Evolutionary conservation across 23 tunicate genomes (phyloP), one percentile per base, ranked within the genome.

Genomic region (Halocynthia aurantium): DNA sequence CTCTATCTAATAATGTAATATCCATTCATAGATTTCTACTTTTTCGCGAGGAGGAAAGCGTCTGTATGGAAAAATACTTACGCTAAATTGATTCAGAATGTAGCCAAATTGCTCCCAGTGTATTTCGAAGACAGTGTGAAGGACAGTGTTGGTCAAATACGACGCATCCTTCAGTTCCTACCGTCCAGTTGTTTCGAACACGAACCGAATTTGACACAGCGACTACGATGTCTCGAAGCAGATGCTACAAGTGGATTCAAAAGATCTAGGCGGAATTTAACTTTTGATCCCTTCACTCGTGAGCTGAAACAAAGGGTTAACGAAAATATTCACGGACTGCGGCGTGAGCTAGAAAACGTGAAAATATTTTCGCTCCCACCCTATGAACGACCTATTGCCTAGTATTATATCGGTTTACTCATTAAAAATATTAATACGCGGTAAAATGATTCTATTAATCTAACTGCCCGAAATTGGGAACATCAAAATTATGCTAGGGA

Each of bases 111-210:
- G 19, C 31, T 65, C 10, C 70, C 70, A 2, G 19, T 65, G 22
- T 65, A 65, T 15, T 65, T 65, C 19, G 70, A 65, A 65, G 70
- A 65, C 19, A 15, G n/a, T 10, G 70, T 65, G 49, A 65, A 65
- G 2, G 70, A 65, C 19, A 49, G 49, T 9, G 19, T 65, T 9
- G 31, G 49, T 1, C 70, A 65, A 65, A 65, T 65, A 20, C 70
- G 6, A 10, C 70, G 70, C 10, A 65, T 65, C 15, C 9, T 65
- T 9, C 49, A 65, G 22, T 65, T 65, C 70, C 31, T 65, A 15
- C 70, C 70, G 19, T 6, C 15, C 22, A 20, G 49, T 8, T 65
- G 49, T 10, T 65, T 65, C 31, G 31, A 5, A 9, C 70, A 65
- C 70, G 6, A 15, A 11, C 70, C 70, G 15, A 49, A 65, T 49